phyloP scores from a whole-genome alignment of 2,113 vertebrate species.

The Leptocoma aspasia region DNA sequence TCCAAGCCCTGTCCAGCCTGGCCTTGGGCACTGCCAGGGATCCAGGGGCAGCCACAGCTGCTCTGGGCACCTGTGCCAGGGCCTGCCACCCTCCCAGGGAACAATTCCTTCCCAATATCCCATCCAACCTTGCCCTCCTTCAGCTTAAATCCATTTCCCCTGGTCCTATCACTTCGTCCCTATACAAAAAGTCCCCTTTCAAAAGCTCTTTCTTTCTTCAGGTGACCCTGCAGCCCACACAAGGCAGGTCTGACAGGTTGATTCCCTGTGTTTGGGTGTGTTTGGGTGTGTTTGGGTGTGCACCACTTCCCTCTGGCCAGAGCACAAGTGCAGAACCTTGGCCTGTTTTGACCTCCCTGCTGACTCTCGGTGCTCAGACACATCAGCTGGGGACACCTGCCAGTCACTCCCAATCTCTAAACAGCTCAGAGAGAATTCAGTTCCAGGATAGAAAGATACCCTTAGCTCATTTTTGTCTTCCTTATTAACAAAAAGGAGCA shows the following conservation, averaged over 20 bases:
- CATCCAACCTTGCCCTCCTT: accelerated
- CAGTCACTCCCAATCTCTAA: background rate
- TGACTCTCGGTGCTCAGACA: background rate
- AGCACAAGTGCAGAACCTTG: background rate
- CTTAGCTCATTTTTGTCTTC: background rate
- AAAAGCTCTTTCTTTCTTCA: too few species aligned
- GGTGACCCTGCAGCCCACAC: background rate
- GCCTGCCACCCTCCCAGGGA: accelerated
- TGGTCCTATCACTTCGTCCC: too few species aligned
- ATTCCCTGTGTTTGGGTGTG: background rate
- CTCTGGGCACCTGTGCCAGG: background rate
- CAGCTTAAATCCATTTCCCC: background rate
- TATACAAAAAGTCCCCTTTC: accelerated
- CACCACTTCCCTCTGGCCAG: background rate
- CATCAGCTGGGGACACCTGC: background rate
- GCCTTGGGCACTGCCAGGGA: background rate
- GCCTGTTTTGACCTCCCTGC: background rate
- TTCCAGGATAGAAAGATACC: background rate
- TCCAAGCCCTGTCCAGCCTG: accelerated
- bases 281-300: accelerated
- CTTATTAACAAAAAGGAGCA: background rate
- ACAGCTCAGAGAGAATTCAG: background rate
- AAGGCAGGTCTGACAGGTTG: background rate
- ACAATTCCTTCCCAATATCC: background rate
- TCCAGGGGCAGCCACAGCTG: background rate